Conservation (phyloP, 1,140 invertebrate genomes). For the Linepithema humile region DNA sequence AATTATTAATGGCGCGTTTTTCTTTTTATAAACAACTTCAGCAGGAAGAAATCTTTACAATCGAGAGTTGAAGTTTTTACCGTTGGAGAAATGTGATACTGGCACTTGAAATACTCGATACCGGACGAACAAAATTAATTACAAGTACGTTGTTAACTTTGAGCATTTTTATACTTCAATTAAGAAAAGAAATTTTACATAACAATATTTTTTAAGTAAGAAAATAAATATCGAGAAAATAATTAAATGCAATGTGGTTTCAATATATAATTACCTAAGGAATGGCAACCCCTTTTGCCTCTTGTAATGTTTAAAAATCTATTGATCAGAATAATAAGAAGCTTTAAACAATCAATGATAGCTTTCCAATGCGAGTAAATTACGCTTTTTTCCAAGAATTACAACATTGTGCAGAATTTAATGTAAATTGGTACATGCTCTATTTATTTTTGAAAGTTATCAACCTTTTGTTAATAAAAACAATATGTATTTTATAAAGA, state of each 20-base stretch:
- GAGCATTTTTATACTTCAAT: neutral
- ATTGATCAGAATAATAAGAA: neutral
- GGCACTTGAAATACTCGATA: neutral
- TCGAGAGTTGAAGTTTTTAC: neutral
- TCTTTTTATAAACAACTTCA: neutral
- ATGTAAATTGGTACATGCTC: neutral
- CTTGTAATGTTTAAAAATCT: neutral
- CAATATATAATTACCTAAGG: neutral
- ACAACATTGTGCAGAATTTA: neutral
- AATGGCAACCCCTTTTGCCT: neutral
- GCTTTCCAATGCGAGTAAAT: neutral
- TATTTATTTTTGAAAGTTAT: neutral
- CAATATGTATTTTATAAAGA: neutral
- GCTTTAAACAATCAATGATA: neutral
- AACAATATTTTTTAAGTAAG: neutral
- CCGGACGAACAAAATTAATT: neutral
- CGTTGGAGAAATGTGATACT: neutral
- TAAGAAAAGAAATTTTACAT: neutral
- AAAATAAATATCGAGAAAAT: neutral
- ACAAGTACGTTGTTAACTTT: neutral
- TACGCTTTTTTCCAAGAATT: constrained; percentile 1
- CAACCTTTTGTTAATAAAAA: neutral
- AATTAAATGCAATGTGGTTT: neutral
- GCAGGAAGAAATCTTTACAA: neutral
- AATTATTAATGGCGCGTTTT: neutral